Evolutionary conservation across 2,113 vertebrate genomes (phyloP).

Genomic region (Etia nguti): DNA sequence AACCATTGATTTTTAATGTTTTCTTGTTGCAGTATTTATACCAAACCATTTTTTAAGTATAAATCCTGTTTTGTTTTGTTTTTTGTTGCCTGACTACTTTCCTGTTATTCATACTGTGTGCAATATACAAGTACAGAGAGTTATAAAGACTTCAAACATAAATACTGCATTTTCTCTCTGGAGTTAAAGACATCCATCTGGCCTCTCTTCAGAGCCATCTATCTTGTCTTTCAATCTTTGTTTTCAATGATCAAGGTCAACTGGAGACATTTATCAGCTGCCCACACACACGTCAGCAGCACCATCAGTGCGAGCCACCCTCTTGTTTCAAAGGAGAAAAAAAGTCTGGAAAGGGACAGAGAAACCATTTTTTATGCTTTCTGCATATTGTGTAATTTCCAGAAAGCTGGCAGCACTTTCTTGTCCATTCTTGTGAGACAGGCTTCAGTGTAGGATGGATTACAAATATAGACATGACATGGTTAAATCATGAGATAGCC

Average conservation of each 20-base stretch:
- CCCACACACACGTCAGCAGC: not conserved
- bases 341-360: not conserved
- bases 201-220: not conserved
- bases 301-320: not conserved
- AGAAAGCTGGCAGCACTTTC: not conserved
- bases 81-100: not conserved
- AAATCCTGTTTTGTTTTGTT: not conserved
- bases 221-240: not conserved
- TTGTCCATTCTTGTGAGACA: not conserved
- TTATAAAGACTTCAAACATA: not conserved
- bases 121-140: not conserved
- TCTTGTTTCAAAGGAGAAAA: not conserved
- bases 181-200: not conserved
- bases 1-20: not conserved
- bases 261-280: not conserved
- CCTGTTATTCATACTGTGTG: not conserved
- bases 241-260: not conserved
- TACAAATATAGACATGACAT: conserved; percentile 30
- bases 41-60: not conserved
- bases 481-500: conserved; percentile 44
- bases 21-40: not conserved
- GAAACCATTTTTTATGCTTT: not conserved
- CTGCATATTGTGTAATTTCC: not conserved
- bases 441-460: not conserved
- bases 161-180: not conserved